A percentile compares a stretch with the other conserved stretches of the same genome.
Evolutionary conservation across 2,797 vertebrate genomes (phyloP).

Genomic region (Gastrophryne carolinensis): DNA sequence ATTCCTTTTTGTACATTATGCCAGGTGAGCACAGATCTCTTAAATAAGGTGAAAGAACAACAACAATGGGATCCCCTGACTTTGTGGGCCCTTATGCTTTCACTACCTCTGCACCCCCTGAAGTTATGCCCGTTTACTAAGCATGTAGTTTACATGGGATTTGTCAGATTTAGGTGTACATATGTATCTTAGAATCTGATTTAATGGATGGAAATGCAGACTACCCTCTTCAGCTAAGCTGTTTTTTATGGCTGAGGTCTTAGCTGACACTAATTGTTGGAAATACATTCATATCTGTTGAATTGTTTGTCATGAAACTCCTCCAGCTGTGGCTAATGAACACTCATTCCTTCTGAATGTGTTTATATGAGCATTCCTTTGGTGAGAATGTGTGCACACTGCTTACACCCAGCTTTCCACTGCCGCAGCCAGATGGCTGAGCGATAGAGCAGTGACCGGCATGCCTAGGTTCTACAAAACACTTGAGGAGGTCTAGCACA

Average conservation of each 20-base stretch:
- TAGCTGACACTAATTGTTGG: not conserved
- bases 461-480: not conserved
- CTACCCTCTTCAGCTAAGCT: too few species aligned
- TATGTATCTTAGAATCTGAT: too few species aligned
- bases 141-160: too few species aligned
- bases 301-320: not conserved
- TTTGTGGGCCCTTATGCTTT: too few species aligned
- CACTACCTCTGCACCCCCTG: too few species aligned
- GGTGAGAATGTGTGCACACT: not conserved
- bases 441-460: not conserved
- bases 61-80: too few species aligned
- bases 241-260: not conserved
- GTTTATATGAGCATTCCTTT: constrained; percentile 1
- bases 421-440: not conserved
- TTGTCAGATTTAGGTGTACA: too few species aligned
- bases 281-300: not conserved
- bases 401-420: not conserved
- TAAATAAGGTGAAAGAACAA: too few species aligned
- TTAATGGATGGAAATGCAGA: too few species aligned
- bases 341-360: not conserved
- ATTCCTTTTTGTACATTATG: too few species aligned
- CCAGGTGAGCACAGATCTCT: too few species aligned
- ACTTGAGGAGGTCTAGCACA: not conserved
- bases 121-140: too few species aligned
- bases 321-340: not conserved